These are phyloP conservation scores for Gobius niger DNA, from an alignment of 2,113 vertebrate species.

Conservation along the genomic window DNA sequence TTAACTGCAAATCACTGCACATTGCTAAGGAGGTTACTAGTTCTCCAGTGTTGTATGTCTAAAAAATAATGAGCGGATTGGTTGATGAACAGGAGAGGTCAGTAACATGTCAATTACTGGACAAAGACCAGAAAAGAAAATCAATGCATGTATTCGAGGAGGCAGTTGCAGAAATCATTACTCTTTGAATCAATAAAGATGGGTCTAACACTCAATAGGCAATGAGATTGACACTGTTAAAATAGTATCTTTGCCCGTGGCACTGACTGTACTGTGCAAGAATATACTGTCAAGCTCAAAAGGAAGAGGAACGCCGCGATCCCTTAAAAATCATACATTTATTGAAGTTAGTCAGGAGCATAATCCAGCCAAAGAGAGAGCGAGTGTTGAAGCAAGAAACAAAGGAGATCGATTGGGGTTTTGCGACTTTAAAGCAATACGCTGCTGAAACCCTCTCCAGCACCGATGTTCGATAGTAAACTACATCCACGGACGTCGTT, in stretches of 20 bases:
- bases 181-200: not conserved
- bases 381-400: no score
- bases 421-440: no score
- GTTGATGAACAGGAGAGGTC: not conserved
- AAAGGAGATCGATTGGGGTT: no score
- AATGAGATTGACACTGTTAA: not conserved
- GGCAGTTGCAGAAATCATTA: not conserved
- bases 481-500: no score
- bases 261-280: not conserved
- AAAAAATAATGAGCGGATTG: no score
- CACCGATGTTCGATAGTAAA: no score
- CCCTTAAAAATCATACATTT: no score
- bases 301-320: no score
- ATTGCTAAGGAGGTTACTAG: not conserved
- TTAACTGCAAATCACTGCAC: not conserved
- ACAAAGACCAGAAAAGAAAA: not conserved
- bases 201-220: not conserved
- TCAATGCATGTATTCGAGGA: not conserved
- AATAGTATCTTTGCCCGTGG: not conserved
- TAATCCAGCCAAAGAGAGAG: no score
- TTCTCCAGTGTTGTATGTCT: not conserved
- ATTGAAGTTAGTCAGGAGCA: no score
- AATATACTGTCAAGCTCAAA: not conserved
- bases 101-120: not conserved
- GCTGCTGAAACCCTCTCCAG: no score